A percentile compares a stretch with the other conserved stretches of the same genome.
phyloP scores from a whole-genome alignment of 2,888 invertebrate genomes.

The Spatulosminthurus flaviceps region DNA sequence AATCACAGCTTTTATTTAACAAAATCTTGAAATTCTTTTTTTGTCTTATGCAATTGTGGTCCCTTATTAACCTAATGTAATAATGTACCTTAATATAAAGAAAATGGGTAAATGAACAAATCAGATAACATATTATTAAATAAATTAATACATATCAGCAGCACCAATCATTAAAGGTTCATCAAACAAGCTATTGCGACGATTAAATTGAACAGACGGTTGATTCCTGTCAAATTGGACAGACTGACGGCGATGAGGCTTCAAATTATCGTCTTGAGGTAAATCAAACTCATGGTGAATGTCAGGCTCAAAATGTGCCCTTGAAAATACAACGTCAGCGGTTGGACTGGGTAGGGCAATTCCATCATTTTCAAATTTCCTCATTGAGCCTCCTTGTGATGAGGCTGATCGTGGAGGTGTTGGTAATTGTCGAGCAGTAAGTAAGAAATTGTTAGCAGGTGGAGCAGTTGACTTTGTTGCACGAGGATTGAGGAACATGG shows the following conservation, averaged over 20 bases:
- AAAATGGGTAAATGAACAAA: too few relatives aligned
- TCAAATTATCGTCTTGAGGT: background rate
- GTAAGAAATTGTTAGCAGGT: conserved; percentile 2
- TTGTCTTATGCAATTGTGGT: too few relatives aligned
- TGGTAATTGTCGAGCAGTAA: conserved; percentile 19
- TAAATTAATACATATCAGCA: background rate
- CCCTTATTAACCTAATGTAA: too few relatives aligned
- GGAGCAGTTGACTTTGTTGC: background rate
- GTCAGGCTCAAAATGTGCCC: background rate
- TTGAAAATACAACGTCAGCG: background rate
- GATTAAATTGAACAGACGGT: background rate
- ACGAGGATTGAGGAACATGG: conserved; percentile 3
- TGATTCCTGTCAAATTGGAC: background rate
- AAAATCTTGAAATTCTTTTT: too few relatives aligned
- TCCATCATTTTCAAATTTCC: background rate
- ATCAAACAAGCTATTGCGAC: background rate
- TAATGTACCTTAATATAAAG: too few relatives aligned
- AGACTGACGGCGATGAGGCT: background rate
- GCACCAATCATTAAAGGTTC: background rate
- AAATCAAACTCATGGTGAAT: conserved; percentile 41
- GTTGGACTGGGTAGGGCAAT: background rate
- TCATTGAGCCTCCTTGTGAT: background rate
- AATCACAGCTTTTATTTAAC: too few relatives aligned
- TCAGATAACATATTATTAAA: too few relatives aligned
- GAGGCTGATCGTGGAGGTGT: conserved; percentile 20